These are phyloP conservation scores for Upupa epops DNA, from an alignment of 2,113 vertebrate species.

Conservation along the genomic window DNA sequence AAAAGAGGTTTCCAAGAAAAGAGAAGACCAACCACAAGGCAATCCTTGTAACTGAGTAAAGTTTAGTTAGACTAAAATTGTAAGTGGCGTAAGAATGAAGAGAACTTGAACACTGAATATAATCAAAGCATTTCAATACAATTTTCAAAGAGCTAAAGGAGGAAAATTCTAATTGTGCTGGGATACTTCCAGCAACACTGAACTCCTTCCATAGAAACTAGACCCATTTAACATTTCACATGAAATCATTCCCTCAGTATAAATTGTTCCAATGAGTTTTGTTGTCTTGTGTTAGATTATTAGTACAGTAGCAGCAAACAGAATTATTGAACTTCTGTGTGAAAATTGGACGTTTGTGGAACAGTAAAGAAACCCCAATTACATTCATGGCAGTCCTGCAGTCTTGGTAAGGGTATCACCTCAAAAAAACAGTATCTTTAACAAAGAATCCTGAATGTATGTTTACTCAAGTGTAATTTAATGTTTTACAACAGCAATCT, in stretches of 20 bases:
- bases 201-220: not conserved
- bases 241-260: not conserved
- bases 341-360: constrained; percentile 30
- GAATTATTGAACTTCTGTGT: not conserved
- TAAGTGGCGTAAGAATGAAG: not conserved
- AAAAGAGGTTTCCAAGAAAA: not conserved
- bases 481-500: not conserved
- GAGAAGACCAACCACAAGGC: not conserved
- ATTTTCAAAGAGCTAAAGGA: not conserved
- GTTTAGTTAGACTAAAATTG: not conserved
- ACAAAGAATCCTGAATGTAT: not conserved
- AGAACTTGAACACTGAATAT: not conserved
- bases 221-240: not conserved
- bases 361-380: not conserved
- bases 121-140: not conserved
- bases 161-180: not conserved
- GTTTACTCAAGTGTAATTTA: not conserved
- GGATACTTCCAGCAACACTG: not conserved
- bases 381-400: not conserved
- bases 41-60: not conserved
- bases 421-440: not conserved
- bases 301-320: not conserved
- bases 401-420: not conserved
- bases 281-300: not conserved
- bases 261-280: not conserved